Evolutionary conservation across 2,888 invertebrate genomes (phyloP), one percentile per base, ranked within the genome.

Genomic region (Scaptomyza parva): DNA sequence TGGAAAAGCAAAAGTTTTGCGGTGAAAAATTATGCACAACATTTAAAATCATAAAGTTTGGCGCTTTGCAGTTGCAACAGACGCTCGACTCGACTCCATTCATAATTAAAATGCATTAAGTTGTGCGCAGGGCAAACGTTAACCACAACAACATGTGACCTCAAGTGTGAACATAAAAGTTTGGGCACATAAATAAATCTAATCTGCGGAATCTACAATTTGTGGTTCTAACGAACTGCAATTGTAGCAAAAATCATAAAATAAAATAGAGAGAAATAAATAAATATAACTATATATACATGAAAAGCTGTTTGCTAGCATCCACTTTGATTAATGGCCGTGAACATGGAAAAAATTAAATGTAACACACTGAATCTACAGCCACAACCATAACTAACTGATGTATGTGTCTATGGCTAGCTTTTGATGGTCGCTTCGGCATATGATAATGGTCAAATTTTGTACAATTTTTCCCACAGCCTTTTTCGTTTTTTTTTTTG

Each of bases 61-160:
- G 33, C 35, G 53, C 44, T 59, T 51, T 51, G 58, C 41, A 64
- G 65, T 61, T 69, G 51, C 28, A 62, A 53, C 66, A 53, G 52
- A 7, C 39, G 57, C 66, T 59, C 12, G 44, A 44, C 12, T 39
- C 57, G 28, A 60, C 66, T 64, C 53, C 53, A 48, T 58, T 67
- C 75, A 66, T 77, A 77, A 79, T 79, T 80, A 77, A 79, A 79
- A 79, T 79, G 80, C 80, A 79, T 79, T 77, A 71, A 77, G 71
- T 75, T 71, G 52, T 50, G 51, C 48, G 35, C 44, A 57, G 58
- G 47, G 35, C 28, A 26, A 40, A 35, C 37, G 30, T 5, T 22
- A 9, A 24, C 6, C 24, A 20, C 41, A 60, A 53, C 62, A 70
- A 61, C 72, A 70, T 67, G 70, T 80, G 78, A 76, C 77, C 77